Conservation (phyloP, 2,888 invertebrate species). For the Cetonia aurata region DNA sequence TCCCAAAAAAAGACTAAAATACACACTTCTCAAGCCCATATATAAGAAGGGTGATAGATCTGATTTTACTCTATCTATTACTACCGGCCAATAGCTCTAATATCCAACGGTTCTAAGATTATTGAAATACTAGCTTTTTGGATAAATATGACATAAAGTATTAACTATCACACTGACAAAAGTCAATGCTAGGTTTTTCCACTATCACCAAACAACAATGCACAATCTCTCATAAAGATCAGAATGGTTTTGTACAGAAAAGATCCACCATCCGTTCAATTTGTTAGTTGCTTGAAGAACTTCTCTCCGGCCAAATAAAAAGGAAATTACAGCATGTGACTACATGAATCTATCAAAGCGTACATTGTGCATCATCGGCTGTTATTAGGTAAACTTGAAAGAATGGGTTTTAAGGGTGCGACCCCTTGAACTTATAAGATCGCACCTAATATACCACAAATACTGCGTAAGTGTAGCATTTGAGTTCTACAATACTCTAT, state of each 20-base stretch:
- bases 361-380: constrained; percentile 11
- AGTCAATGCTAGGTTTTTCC: too few species aligned
- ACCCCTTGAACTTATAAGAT: not conserved
- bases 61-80: not conserved
- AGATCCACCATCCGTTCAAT: not conserved
- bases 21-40: not conserved
- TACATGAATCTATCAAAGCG: constrained; percentile 6
- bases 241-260: not conserved
- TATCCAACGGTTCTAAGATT: not conserved
- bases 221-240: too few species aligned
- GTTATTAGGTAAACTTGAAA: not conserved
- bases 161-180: too few species aligned
- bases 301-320: not conserved
- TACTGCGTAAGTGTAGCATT: not conserved
- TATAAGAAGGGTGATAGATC: not conserved
- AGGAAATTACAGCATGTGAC: not conserved
- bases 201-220: too few species aligned
- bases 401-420: not conserved
- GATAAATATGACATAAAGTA: too few species aligned
- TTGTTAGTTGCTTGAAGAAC: not conserved
- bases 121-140: not conserved
- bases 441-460: not conserved
- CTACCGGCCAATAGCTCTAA: not conserved
- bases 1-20: not conserved
- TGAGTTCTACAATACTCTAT: not conserved